Evolutionary conservation across 2,113 vertebrate genomes (phyloP), one percentile per base, ranked within the genome.

Genomic region (Macquaria ambigua): DNA sequence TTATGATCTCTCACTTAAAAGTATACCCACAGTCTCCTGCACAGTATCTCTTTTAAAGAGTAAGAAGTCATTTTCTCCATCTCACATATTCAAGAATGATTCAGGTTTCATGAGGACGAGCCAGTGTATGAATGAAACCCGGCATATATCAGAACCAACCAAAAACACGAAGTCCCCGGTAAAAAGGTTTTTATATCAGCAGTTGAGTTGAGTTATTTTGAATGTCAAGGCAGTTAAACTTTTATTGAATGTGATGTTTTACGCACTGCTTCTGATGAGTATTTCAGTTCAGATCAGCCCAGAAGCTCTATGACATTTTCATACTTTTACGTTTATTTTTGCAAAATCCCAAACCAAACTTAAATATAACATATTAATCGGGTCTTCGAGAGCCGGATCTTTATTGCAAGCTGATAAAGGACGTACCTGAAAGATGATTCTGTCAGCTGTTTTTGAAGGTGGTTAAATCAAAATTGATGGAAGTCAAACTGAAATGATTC

Each of bases 221-320:
- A 93, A 90, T 90, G 90, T 91, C 86, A 89, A 25, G 34, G n/a
- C 84, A 75, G 70, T 86, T 87, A 81, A 87, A 79, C 55, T 48
- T 86, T 86, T 73, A 85, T 86, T 84, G 82, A 87, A 87, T 77
- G 72, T 53, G 68, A 86, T 71, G 52, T 88, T 85, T 89, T 82
- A 74, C 80, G 72, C 82, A 56, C 76, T 74, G 78, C 79, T 80
- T n/a, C 20, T 4, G 20, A 91, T 59, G 64, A 74, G 46, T 56
- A 6, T 77, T 86, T 86, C 53, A 56, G 23, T 75, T 82, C 55
- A 21, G 15, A 68, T 72, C 79, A 61, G 39, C 39, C 25, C 0
- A 56, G 52, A 62, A 25, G 12, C 37, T 39, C 83, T 39, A 12
- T 68, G 64, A 78, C 83, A 85, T 92, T 85, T 84, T 87, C 46